Evolutionary conservation across 2,797 vertebrate species (phyloP).

Genomic region (Clarias fuscus): DNA sequence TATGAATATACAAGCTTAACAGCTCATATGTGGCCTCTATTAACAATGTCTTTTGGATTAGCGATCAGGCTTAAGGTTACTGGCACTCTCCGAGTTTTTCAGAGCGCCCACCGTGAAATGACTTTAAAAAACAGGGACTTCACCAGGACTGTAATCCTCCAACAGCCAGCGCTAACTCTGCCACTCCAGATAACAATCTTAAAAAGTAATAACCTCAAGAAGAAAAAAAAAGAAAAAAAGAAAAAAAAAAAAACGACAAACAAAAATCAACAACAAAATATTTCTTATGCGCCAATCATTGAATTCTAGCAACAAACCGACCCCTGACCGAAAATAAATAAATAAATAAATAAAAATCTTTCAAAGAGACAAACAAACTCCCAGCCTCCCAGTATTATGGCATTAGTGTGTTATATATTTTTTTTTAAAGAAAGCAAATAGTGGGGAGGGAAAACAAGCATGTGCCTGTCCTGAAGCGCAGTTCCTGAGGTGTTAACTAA

Average conservation of each 20-base stretch:
- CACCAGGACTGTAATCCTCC: slow-evolving; percentile 41
- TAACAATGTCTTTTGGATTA: slow-evolving; percentile 84
- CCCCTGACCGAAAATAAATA: slow-evolving; percentile 32
- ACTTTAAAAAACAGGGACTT: slow-evolving; percentile 60
- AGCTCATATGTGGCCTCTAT: slow-evolving; percentile 82
- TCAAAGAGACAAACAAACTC: slow-evolving; percentile 69
- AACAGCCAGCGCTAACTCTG: slow-evolving; percentile 45
- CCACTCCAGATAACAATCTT: slow-evolving; percentile 48
- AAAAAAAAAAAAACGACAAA: slow-evolving; percentile 6
- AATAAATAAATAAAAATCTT: slow-evolving; percentile 51
- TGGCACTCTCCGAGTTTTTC: slow-evolving; percentile 67
- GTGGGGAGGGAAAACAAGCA: slow-evolving; percentile 74
- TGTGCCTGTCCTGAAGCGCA: slow-evolving; percentile 81
- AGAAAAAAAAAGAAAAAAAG: neutral
- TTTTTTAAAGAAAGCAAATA: slow-evolving; percentile 63
- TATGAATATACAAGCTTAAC: slow-evolving; percentile 84
- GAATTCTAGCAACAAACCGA: slow-evolving; percentile 2
- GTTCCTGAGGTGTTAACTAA: slow-evolving; percentile 88
- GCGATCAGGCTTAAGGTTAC: slow-evolving; percentile 79
- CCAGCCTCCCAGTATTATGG: slow-evolving; percentile 66
- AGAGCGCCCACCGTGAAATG: slow-evolving; percentile 56
- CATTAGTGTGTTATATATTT: slow-evolving; percentile 65
- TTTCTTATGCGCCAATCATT: slow-evolving; percentile 10
- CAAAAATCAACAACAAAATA: slow-evolving; percentile 47
- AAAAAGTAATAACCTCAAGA: neutral